phyloP scores from a whole-genome alignment of 2,797 vertebrate species.

The Acanthurus leucopareius region DNA sequence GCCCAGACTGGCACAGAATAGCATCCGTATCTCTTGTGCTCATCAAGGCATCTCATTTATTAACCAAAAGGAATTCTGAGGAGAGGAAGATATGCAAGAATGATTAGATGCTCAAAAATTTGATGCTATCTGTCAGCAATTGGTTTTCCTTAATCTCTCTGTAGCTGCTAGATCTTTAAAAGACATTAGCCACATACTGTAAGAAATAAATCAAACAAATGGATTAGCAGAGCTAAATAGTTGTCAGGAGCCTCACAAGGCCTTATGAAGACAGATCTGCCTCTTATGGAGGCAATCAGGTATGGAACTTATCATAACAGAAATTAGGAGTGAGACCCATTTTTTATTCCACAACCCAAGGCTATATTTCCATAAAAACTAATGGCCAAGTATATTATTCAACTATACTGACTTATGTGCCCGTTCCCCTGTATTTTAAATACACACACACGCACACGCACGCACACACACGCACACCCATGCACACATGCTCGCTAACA shows the following conservation, averaged over 20 bases:
- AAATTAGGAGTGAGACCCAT: conserved; percentile 85
- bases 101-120: conserved; percentile 76
- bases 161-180: conserved; percentile 80
- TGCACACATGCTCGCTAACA: too few species aligned
- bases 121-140: conserved; percentile 80
- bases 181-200: conserved; percentile 82
- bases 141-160: conserved; percentile 79
- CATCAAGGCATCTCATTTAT: conserved; percentile 80
- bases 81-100: conserved; percentile 72
- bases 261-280: conserved; percentile 86
- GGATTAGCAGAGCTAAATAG: conserved; percentile 84
- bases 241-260: conserved; percentile 80
- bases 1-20: conserved; percentile 68
- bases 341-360: conserved; percentile 84
- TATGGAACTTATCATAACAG: conserved; percentile 88
- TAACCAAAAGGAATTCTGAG: conserved; percentile 77
- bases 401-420: conserved; percentile 81
- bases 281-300: conserved; percentile 85
- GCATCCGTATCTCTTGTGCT: conserved; percentile 73
- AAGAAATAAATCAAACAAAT: conserved; percentile 86
- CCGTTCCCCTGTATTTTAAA: conserved; percentile 74
- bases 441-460: conserved; percentile 44
- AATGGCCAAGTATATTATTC: conserved; percentile 85
- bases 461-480: not conserved
- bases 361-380: conserved; percentile 87